Conservation (phyloP, 2,888 invertebrate genomes). For the Ferrisia virgata region DNA sequence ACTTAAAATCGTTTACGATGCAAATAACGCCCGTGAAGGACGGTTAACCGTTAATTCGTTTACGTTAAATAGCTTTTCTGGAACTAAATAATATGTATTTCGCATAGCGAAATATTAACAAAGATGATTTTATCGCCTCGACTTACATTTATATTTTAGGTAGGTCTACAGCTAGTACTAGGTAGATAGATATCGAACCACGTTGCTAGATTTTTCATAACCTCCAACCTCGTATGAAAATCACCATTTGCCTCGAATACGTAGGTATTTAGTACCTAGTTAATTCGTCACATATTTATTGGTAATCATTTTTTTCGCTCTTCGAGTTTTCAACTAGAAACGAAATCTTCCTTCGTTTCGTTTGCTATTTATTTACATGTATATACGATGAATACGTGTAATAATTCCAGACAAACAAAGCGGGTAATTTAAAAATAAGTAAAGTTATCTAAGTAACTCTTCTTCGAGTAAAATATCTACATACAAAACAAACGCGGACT, state of each 20-base stretch:
- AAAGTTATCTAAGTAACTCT: no score
- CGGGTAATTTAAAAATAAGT: no score
- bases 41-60: neutral
- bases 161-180: neutral
- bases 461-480: no score
- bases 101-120: neutral
- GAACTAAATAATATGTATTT: neutral
- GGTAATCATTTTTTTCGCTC: no score
- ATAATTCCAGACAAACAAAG: no score
- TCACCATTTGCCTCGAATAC: neutral
- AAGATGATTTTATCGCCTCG: neutral
- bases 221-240: neutral
- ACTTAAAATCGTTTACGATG: constrained; percentile 17
- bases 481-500: neutral
- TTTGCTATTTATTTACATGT: no score
- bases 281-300: neutral
- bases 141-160: no score
- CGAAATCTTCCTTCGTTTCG: no score
- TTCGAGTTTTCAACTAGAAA: no score
- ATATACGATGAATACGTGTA: no score
- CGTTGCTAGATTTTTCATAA: neutral
- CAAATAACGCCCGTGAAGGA: constrained; percentile 23
- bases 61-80: constrained; percentile 7
- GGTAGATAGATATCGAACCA: no score
- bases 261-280: neutral